Percentiles rank a stretch among this genome's conserved stretches.
These are phyloP conservation scores for Myotis findleyi DNA, from an alignment of 2,797 vertebrate species.

Conservation along the genomic window DNA sequence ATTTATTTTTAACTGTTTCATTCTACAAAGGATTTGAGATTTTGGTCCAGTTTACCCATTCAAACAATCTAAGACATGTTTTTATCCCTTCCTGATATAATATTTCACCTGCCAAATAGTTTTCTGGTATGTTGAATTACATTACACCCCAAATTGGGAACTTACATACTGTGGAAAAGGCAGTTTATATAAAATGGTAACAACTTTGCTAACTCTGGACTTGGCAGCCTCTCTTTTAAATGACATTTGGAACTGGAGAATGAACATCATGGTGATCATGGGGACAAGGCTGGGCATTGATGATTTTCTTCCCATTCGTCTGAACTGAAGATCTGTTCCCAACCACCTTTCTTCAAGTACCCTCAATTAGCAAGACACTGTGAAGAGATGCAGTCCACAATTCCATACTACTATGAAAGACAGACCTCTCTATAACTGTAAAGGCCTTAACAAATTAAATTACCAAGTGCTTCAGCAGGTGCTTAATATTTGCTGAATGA, in stretches of 20 bases:
- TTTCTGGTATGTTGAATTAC: constrained; percentile 58
- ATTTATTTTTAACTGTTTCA: constrained; percentile 48
- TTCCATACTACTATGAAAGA: neutral
- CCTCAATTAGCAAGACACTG: neutral
- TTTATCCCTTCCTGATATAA: neutral
- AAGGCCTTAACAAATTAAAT: neutral
- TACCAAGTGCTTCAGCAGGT: neutral
- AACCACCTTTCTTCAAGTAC: neutral
- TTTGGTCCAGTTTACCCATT: constrained; percentile 32
- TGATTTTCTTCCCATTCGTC: neutral
- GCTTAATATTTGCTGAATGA: neutral
- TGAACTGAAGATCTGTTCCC: neutral
- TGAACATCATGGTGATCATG: neutral
- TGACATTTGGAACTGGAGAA: neutral
- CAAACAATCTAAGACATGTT: constrained; percentile 30
- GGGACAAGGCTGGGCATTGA: neutral
- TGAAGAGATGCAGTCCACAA: neutral
- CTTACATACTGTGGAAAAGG: constrained; percentile 5
- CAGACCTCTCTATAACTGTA: neutral
- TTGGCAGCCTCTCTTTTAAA: constrained; percentile 20
- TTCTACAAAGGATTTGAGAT: neutral
- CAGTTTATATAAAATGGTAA: constrained; percentile 51
- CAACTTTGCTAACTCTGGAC: constrained; percentile 53
- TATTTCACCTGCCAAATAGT: constrained; percentile 63
- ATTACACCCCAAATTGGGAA: constrained; percentile 65